phyloP scores from a whole-genome alignment of 2,113 vertebrate genomes.

The Gobio gobio region DNA sequence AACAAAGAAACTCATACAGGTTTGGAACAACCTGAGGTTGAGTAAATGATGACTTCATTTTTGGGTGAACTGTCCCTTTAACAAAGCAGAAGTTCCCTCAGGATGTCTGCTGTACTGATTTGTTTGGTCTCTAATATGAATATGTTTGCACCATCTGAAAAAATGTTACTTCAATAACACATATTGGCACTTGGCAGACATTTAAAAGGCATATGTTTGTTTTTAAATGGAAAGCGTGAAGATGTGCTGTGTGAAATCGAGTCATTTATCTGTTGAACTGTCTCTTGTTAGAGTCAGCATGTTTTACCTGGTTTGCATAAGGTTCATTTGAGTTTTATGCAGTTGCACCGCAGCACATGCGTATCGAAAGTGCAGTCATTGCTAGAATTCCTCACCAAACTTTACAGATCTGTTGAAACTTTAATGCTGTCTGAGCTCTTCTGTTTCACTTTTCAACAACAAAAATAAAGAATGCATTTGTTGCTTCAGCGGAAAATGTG shows the following conservation, averaged over 20 bases:
- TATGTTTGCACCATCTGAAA: slow-evolving; percentile 39
- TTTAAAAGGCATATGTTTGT: slow-evolving; percentile 36
- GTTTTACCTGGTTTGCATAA: slow-evolving; percentile 50
- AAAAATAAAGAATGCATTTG: slow-evolving; percentile 54
- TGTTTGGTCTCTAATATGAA: slow-evolving; percentile 40
- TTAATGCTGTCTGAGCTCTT: slow-evolving; percentile 40
- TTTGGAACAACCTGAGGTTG: too few relatives aligned
- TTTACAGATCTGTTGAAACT: slow-evolving; percentile 30
- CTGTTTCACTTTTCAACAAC: slow-evolving; percentile 53
- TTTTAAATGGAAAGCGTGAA: slow-evolving; percentile 27
- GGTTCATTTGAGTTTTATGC: slow-evolving; percentile 28
- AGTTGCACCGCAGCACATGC: slow-evolving; percentile 30
- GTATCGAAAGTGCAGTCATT: slow-evolving; percentile 30
- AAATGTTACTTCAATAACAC: slow-evolving; percentile 38
- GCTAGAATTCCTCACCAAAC: slow-evolving; percentile 30
- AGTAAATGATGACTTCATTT: too few relatives aligned
- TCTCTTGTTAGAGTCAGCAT: slow-evolving; percentile 46
- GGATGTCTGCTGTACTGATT: slow-evolving; percentile 47
- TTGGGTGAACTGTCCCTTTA: neutral
- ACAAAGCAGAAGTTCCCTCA: slow-evolving; percentile 46
- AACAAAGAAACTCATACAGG: too few relatives aligned
- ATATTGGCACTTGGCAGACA: slow-evolving; percentile 46
- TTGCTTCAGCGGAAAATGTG: slow-evolving; percentile 39
- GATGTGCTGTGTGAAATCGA: slow-evolving; percentile 42
- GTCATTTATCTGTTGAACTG: slow-evolving; percentile 48